Conservation (phyloP, 2,113 vertebrate species). For the Lycocorax pyrrhopterus region DNA sequence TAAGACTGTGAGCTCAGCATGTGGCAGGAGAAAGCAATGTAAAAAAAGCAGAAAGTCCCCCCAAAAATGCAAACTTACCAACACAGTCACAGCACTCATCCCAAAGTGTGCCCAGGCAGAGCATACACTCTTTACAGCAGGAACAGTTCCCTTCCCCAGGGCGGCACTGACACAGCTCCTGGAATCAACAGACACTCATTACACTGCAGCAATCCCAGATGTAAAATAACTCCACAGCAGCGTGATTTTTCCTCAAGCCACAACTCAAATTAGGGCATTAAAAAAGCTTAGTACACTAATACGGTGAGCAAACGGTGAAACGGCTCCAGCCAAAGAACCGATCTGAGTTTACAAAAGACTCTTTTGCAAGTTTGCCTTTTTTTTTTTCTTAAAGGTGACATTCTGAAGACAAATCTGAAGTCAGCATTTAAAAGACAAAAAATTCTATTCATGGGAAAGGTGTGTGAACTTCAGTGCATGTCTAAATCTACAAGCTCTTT, state of each 20-base stretch:
- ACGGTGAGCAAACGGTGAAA: neutral
- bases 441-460: neutral
- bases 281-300: neutral
- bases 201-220: neutral
- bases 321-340: neutral
- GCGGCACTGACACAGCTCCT: slow-evolving; percentile 98
- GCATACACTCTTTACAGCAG: slow-evolving; percentile 98
- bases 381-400: neutral
- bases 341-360: neutral
- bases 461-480: neutral
- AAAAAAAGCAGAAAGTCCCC: neutral
- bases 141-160: slow-evolving; percentile 95
- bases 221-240: neutral
- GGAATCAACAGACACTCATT: slow-evolving; percentile 22
- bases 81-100: slow-evolving; percentile 99
- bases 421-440: neutral
- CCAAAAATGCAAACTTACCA: slow-evolving; percentile 76
- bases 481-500: neutral
- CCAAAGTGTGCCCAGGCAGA: slow-evolving; percentile 95
- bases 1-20: neutral
- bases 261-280: neutral
- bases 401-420: neutral
- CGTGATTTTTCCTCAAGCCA: neutral
- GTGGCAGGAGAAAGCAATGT: neutral
- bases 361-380: neutral